These are phyloP conservation scores for Pocillopora verrucosa DNA, from an alignment of 64 coral and sea anemone genomes.

Conservation along the genomic window DNA sequence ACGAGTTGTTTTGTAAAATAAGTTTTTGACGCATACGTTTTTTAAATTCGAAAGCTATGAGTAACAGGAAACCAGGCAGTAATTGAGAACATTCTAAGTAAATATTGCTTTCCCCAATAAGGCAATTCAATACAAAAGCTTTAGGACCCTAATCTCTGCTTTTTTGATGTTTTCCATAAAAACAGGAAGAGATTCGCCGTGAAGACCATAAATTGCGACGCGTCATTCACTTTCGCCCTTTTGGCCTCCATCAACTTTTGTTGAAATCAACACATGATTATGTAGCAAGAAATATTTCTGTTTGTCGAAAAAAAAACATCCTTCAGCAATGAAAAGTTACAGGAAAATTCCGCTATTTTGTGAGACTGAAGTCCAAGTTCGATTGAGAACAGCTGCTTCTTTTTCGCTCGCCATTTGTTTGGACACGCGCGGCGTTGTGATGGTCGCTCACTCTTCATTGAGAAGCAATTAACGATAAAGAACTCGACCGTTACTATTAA, in stretches of 20 bases:
- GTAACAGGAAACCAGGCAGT: not conserved
- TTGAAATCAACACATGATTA: not conserved
- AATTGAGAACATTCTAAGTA: not conserved
- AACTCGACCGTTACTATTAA: not conserved
- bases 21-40: not conserved
- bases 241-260: not conserved
- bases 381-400: not conserved
- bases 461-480: not conserved
- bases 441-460: not conserved
- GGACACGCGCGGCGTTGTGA: not conserved
- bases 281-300: no score
- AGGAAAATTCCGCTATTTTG: no score
- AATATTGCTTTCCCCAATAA: not conserved
- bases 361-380: no score
- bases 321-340: no score
- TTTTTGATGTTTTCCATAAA: not conserved
- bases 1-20: not conserved
- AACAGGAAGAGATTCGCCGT: not conserved
- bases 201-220: not conserved
- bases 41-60: no score
- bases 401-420: not conserved
- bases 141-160: not conserved
- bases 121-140: conserved; percentile 3
- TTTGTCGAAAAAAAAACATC: no score
- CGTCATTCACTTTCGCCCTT: not conserved